Conservation (phyloP, 2,888 invertebrate species). For the Macrostomum cliftonense region DNA sequence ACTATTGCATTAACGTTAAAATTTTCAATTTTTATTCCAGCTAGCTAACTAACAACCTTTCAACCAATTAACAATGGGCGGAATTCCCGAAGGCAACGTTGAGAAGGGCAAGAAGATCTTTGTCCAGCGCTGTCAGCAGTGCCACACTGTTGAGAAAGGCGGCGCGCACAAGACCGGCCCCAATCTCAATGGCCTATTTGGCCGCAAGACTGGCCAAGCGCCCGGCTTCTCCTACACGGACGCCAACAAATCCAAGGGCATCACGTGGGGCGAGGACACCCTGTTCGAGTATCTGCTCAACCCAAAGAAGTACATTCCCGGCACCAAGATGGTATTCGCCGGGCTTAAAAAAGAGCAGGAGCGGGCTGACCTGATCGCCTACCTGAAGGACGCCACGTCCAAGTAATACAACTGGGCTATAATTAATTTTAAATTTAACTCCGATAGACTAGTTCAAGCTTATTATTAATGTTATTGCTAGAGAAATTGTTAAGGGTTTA, state of each 20-base stretch:
- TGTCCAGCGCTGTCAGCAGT: slow-evolving; percentile 84
- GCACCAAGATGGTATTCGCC: slow-evolving; percentile 98
- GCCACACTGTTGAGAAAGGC: slow-evolving; percentile 82
- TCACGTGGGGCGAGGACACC: slow-evolving; percentile 81
- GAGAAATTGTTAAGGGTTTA: too few relatives aligned
- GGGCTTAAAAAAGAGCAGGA: slow-evolving; percentile 86
- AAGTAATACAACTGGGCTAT: too few relatives aligned
- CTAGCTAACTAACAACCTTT: too few relatives aligned
- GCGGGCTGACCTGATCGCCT: slow-evolving; percentile 79
- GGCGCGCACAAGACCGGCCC: slow-evolving; percentile 96
- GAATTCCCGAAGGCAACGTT: slow-evolving; percentile 50
- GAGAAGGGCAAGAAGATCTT: slow-evolving; percentile 94
- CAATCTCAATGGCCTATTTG: slow-evolving; percentile 71
- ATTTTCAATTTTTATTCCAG: too few relatives aligned
- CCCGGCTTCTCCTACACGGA: slow-evolving; percentile 75
- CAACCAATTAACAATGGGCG: too few relatives aligned
- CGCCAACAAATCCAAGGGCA: slow-evolving; percentile 86
- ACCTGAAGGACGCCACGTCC: slow-evolving; percentile 54
- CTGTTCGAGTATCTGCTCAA: slow-evolving; percentile 87
- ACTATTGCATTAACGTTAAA: too few relatives aligned
- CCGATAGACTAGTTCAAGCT: too few relatives aligned
- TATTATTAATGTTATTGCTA: too few relatives aligned
- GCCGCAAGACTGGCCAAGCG: slow-evolving; percentile 86
- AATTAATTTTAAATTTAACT: too few relatives aligned
- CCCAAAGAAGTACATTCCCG: slow-evolving; percentile 97